Evolutionary conservation across 2,888 invertebrate species (phyloP).

Genomic region (Teleiodes luculella): DNA sequence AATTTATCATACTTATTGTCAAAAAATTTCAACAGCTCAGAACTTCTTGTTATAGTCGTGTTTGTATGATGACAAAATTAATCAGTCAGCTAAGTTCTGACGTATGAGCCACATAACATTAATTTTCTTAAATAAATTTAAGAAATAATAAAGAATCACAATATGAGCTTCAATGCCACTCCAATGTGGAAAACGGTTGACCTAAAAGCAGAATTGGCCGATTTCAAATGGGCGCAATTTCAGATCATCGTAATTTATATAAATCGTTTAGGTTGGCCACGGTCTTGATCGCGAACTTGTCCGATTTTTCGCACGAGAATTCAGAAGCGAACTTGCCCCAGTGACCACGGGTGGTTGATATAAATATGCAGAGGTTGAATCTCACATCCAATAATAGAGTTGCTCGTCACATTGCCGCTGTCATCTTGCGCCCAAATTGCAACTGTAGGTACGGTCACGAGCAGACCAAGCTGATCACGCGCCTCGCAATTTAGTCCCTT

Average conservation of each 20-base stretch:
- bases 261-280: constrained; percentile 45
- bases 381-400: constrained; percentile 46
- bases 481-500: no score
- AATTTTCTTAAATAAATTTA: no score
- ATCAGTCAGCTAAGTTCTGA: no score
- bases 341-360: constrained; percentile 64
- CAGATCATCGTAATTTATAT: not conserved
- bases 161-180: not conserved
- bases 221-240: constrained; percentile 2
- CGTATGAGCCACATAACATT: no score
- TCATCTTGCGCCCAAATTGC: constrained; percentile 8
- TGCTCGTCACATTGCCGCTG: constrained; percentile 39
- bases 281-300: constrained; percentile 68
- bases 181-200: not conserved
- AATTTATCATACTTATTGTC: no score
- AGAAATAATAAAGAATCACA: no score
- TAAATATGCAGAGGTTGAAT: constrained; percentile 59
- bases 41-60: no score
- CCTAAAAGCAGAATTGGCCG: constrained; percentile 7
- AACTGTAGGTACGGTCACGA: not conserved
- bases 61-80: no score
- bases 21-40: no score
- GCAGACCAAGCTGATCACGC: not conserved
- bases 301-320: constrained; percentile 68
- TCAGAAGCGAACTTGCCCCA: constrained; percentile 73